Percentiles rank a stretch among this genome's conserved stretches.
These are phyloP conservation scores for Neodiprion pinetum DNA, from an alignment of 1,140 invertebrate genomes.

Conservation along the genomic window DNA sequence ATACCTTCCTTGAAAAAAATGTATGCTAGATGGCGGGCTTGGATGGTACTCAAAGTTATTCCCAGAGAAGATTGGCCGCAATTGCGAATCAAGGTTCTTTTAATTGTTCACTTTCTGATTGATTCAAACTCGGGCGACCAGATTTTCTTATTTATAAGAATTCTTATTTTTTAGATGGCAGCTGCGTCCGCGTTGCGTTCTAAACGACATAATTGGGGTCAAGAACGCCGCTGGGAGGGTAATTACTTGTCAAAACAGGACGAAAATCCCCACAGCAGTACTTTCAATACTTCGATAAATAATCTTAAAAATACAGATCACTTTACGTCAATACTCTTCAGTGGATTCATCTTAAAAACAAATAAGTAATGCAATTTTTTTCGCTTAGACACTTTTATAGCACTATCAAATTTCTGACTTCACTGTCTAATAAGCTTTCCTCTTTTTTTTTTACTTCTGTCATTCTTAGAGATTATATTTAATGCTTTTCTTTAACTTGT, in stretches of 20 bases:
- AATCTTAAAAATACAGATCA: constrained; percentile 76
- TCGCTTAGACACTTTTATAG: constrained; percentile 11
- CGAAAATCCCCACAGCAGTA: constrained; percentile 78
- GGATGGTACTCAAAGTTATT: constrained; percentile 83
- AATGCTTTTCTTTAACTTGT: constrained; percentile 66
- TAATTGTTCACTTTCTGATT: constrained; percentile 20
- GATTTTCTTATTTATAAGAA: constrained; percentile 12
- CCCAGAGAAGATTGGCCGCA: constrained; percentile 87
- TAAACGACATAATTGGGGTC: constrained; percentile 83
- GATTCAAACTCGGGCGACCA: not conserved
- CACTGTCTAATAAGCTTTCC: constrained; percentile 27
- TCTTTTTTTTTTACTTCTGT: constrained; percentile 8
- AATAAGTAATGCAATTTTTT: constrained; percentile 48
- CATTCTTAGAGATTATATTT: constrained; percentile 51
- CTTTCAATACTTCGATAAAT: constrained; percentile 75
- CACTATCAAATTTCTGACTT: constrained; percentile 39
- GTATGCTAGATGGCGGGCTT: constrained; percentile 84
- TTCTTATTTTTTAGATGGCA: constrained; percentile 70
- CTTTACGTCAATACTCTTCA: constrained; percentile 69
- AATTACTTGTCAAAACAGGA: constrained; percentile 83
- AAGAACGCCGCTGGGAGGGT: constrained; percentile 85
- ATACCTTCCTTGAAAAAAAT: constrained; percentile 69
- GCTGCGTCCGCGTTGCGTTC: constrained; percentile 80
- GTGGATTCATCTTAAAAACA: constrained; percentile 56
- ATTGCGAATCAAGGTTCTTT: constrained; percentile 73